These are phyloP conservation scores for Mesorhabditis spiculigera DNA, from an alignment of 2,888 invertebrate species.

Conservation along the genomic window DNA sequence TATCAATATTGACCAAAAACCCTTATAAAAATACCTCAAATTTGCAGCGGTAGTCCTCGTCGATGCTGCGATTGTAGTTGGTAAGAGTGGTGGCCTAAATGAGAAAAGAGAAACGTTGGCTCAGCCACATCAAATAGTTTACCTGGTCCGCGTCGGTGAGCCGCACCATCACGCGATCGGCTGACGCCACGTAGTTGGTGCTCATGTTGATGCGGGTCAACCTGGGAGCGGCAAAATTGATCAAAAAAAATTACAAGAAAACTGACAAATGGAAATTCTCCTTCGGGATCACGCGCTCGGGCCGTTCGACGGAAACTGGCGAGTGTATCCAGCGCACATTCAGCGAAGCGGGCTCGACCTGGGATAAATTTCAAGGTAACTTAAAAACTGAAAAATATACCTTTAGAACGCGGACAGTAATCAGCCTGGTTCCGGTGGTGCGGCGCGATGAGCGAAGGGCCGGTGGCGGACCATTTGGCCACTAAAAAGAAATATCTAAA, in stretches of 20 bases:
- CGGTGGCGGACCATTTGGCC: not conserved
- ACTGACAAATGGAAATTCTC: not conserved
- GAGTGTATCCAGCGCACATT: not conserved
- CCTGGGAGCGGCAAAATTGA: not conserved
- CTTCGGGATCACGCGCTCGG: not conserved
- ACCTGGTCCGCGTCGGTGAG: not conserved
- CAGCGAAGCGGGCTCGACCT: not conserved
- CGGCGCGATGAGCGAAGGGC: no score
- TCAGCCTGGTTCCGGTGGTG: not conserved
- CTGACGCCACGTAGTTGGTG: slow-evolving; percentile 4
- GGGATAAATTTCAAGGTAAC: not conserved
- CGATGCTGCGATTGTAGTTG: not conserved
- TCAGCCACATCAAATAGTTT: not conserved
- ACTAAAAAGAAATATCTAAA: not conserved
- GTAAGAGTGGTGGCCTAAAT: not conserved
- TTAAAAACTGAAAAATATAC: not conserved
- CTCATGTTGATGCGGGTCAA: not conserved
- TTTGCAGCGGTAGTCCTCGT: not conserved
- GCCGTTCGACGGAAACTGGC: not conserved
- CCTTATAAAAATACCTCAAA: not conserved
- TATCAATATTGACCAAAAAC: not conserved
- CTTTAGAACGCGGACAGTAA: not conserved
- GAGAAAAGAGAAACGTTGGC: not conserved
- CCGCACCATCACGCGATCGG: not conserved
- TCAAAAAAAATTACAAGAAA: not conserved